Evolutionary conservation across 1,140 invertebrate genomes (phyloP).

Genomic region (Aphis craccivora): DNA sequence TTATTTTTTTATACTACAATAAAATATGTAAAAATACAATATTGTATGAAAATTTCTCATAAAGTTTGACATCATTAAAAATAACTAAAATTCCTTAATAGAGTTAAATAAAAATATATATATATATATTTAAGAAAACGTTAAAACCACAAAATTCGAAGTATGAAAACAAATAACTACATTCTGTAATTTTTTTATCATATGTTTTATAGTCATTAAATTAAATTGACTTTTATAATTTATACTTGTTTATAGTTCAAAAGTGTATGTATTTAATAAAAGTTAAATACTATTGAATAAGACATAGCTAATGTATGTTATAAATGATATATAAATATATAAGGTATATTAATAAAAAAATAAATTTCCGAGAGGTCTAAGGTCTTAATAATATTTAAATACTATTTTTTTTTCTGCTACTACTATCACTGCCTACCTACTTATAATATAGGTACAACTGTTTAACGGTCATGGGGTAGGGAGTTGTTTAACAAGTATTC

Average conservation of each 20-base stretch:
- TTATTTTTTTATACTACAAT: background rate
- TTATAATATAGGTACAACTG: background rate
- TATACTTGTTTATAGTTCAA: background rate
- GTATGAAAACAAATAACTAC: background rate
- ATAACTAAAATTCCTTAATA: background rate
- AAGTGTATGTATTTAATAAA: background rate
- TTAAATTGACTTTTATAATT: background rate
- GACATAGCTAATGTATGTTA: background rate
- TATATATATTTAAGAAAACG: too few relatives aligned
- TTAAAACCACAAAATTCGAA: background rate
- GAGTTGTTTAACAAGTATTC: background rate
- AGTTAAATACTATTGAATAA: background rate
- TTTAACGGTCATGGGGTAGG: background rate
- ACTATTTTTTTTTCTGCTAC: background rate
- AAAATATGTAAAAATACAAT: background rate
- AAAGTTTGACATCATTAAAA: background rate
- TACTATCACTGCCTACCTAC: background rate
- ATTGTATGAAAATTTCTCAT: background rate
- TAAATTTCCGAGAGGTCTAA: background rate
- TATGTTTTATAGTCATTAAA: background rate
- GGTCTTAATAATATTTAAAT: too few relatives aligned
- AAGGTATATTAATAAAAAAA: background rate
- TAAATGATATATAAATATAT: background rate
- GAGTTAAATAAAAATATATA: too few relatives aligned
- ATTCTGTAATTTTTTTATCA: background rate